These are phyloP conservation scores for Caenorhabditis sinica DNA, from an alignment of 2,888 invertebrate genomes.

Conservation along the genomic window DNA sequence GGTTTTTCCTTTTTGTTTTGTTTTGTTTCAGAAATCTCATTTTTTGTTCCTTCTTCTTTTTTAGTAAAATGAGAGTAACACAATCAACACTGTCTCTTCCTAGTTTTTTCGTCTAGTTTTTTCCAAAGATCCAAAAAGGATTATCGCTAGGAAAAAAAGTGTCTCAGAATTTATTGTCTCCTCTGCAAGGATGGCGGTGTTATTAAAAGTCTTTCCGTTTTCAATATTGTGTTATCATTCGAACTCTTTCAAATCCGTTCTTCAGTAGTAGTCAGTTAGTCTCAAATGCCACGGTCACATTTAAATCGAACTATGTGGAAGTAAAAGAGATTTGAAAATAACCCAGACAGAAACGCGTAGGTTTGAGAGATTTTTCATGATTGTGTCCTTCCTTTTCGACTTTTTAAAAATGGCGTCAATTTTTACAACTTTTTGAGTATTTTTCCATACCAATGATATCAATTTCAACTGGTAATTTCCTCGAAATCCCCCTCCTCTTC, in stretches of 20 bases:
- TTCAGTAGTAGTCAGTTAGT: background rate
- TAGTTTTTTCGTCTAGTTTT: conserved; percentile 2
- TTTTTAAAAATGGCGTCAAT: conserved; percentile 3
- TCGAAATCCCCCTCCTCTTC: conserved; percentile 16
- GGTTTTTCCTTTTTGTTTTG: conserved; percentile 5
- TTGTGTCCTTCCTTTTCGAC: too few species aligned
- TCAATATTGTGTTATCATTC: conserved; percentile 3
- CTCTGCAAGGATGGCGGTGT: conserved; percentile 1
- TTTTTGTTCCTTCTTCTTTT: background rate
- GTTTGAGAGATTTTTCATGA: background rate
- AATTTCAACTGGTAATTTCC: conserved; percentile 41
- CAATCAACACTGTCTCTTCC: background rate
- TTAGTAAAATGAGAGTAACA: background rate
- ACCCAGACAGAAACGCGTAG: background rate
- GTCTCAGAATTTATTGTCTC: conserved; percentile 28
- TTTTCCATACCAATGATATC: conserved; percentile 32
- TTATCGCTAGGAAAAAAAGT: conserved; percentile 8
- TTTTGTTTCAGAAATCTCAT: conserved; percentile 9
- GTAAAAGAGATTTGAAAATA: too few species aligned
- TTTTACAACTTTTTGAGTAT: background rate
- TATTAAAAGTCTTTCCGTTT: conserved; percentile 3
- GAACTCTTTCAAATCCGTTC: background rate
- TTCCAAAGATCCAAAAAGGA: conserved; percentile 28
- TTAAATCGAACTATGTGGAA: too few species aligned
- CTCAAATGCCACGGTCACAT: background rate